Evolutionary conservation across 1,140 invertebrate genomes (phyloP).

Genomic region (Trypoxylus dichotomus): DNA sequence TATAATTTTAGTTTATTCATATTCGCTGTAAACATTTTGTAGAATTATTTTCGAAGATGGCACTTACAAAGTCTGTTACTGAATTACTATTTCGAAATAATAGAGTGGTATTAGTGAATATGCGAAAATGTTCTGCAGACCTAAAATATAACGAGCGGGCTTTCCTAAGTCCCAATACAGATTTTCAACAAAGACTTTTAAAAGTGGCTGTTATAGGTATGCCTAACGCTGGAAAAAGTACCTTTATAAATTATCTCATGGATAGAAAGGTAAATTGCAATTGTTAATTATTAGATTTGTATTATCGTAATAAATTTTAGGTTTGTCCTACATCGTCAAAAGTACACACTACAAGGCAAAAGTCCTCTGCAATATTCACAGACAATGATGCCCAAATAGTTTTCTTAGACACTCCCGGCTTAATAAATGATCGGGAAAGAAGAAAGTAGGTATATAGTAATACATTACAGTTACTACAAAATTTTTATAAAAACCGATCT

Average conservation of each 20-base stretch:
- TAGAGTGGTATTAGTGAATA: background rate
- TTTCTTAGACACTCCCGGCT: slow-evolving; percentile 85
- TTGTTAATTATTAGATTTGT: background rate
- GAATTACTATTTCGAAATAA: background rate
- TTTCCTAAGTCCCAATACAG: background rate
- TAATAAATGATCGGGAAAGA: slow-evolving; percentile 67
- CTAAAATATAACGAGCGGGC: background rate
- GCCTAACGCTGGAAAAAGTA: slow-evolving; percentile 94
- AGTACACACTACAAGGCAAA: slow-evolving; percentile 84
- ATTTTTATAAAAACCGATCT: slow-evolving; percentile 28
- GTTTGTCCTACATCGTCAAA: slow-evolving; percentile 85
- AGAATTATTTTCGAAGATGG: background rate
- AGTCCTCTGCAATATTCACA: slow-evolving; percentile 71
- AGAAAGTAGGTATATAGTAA: slow-evolving; percentile 59
- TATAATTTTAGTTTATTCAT: no score
- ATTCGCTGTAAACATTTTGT: background rate
- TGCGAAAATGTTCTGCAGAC: background rate
- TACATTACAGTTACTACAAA: slow-evolving; percentile 33
- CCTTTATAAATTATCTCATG: slow-evolving; percentile 84
- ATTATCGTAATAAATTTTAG: slow-evolving; percentile 56
- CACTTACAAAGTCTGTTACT: background rate
- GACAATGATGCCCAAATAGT: slow-evolving; percentile 80
- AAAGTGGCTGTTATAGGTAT: slow-evolving; percentile 86
- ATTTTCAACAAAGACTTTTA: slow-evolving; percentile 58
- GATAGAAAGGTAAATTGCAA: slow-evolving; percentile 69